Evolutionary conservation across 2,113 vertebrate genomes (phyloP).

Genomic region (Amblyopsis rosae): DNA sequence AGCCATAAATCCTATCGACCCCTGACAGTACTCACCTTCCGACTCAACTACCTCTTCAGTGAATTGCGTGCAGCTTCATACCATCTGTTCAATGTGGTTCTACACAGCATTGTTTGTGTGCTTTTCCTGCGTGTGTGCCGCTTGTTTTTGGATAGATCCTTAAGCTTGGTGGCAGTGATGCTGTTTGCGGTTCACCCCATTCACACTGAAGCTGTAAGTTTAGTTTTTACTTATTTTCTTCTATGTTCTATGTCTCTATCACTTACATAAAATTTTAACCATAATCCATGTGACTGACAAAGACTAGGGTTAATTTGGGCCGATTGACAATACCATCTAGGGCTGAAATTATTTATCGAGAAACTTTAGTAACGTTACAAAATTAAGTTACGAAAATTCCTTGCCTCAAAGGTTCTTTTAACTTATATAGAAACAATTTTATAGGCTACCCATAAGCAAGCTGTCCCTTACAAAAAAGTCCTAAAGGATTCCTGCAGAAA

Average conservation of each 20-base stretch:
- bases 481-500: too few species aligned
- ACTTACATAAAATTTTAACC: neutral
- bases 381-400: too few species aligned
- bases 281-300: too few species aligned
- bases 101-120: slow-evolving; percentile 87
- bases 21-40: slow-evolving; percentile 94
- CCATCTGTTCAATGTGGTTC: slow-evolving; percentile 88
- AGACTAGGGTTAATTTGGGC: too few species aligned
- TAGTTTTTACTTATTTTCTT: neutral
- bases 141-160: slow-evolving; percentile 85
- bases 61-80: slow-evolving; percentile 93
- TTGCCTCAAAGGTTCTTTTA: too few species aligned
- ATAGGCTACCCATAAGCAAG: too few species aligned
- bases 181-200: slow-evolving; percentile 96
- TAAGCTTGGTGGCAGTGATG: slow-evolving; percentile 85
- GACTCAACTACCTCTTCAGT: slow-evolving; percentile 93
- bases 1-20: slow-evolving; percentile 98
- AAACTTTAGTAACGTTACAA: too few species aligned
- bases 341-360: too few species aligned
- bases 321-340: too few species aligned
- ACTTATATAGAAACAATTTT: too few species aligned
- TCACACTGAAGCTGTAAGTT: slow-evolving; percentile 96
- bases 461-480: too few species aligned
- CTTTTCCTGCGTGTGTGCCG: slow-evolving; percentile 93
- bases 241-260: neutral